Base-by-base conservation (phyloP, 64 coral and sea anemone species). In the Stichodactyla mertensii region DNA sequence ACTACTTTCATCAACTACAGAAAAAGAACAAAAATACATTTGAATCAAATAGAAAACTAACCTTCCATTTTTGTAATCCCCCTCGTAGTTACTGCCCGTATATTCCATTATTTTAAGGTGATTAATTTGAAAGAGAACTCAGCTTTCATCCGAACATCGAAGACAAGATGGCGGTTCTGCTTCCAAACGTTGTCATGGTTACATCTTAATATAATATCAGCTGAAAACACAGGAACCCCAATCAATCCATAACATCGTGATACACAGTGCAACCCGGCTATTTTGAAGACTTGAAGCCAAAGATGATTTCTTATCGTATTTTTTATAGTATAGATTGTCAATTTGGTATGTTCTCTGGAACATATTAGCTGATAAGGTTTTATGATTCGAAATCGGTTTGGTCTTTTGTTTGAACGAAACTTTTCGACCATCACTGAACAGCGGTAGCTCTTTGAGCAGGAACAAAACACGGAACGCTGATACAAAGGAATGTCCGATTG, bases 41-140 rank as follows among this genome's bases (percentile, higher is more conserved):
- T n/a, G 55, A 64, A 52, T 58, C 55, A 82, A 24, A 24, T 52
- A 24, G 19, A 16, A 6, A 83, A 66, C 82, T 60, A 87, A 99
- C 97, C 97, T 90, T 88, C 84, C 97, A 99, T 99, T 95, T 94
- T 95, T 89, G 19, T 88, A 71, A 52, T 99, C 93, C 51, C 97
- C 97, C 18, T 90, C 88, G 69, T 99, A 93, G 78, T 74, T 95
- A 45, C 97, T 99, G 6, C 97, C 97, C 12, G 97, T 99, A 61
- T 99, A 95, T 64, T 99, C 93, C 97, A 99, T 99, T 91, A 54
- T 24, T 66, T 77, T 45, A 27, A 31, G 22, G 10, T 27, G 9
- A 58, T 58, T 2, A 74, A 13, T 27, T 74, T n/a, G 22, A n/a
- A 18, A n/a, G 1, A 18, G 13, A 74, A 26, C 9, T 74, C 27